phyloP scores from a whole-genome alignment of 2,888 invertebrate species.

The Caenorhabditis parvicauda region DNA sequence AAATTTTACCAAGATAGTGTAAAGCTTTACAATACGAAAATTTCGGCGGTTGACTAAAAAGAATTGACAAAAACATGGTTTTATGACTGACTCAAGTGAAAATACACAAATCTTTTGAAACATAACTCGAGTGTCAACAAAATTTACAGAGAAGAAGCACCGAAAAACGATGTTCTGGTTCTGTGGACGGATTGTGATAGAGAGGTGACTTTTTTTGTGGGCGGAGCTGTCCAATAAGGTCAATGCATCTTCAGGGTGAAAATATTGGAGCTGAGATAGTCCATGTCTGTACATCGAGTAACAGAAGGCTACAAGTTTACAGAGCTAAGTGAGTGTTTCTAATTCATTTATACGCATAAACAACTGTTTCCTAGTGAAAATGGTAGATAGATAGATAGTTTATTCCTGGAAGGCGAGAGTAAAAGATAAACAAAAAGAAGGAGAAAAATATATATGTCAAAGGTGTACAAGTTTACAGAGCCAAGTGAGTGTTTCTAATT shows the following conservation, averaged over 20 bases:
- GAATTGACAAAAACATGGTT: too few relatives aligned
- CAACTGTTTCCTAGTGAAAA: too few relatives aligned
- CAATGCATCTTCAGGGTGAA: constrained; percentile 75
- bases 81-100: too few relatives aligned
- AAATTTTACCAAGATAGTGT: too few relatives aligned
- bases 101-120: too few relatives aligned
- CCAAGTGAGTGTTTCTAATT: constrained; percentile 27
- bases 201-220: constrained; percentile 72
- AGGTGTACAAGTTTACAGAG: constrained; percentile 48
- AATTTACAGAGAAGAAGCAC: constrained; percentile 64
- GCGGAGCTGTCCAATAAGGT: not conserved
- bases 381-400: too few relatives aligned
- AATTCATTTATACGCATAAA: constrained; percentile 2
- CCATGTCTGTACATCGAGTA: constrained; percentile 77
- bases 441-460: too few relatives aligned
- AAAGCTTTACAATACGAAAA: too few relatives aligned
- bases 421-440: too few relatives aligned
- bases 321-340: constrained; percentile 40
- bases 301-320: constrained; percentile 63
- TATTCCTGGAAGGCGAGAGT: too few relatives aligned
- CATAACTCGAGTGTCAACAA: not conserved
- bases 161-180: constrained; percentile 71
- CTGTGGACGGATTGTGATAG: constrained; percentile 99
- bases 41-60: too few relatives aligned
- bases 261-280: constrained; percentile 95